These are phyloP conservation scores for Scylla paramamosain DNA, from an alignment of 1,140 invertebrate genomes.

Conservation along the genomic window DNA sequence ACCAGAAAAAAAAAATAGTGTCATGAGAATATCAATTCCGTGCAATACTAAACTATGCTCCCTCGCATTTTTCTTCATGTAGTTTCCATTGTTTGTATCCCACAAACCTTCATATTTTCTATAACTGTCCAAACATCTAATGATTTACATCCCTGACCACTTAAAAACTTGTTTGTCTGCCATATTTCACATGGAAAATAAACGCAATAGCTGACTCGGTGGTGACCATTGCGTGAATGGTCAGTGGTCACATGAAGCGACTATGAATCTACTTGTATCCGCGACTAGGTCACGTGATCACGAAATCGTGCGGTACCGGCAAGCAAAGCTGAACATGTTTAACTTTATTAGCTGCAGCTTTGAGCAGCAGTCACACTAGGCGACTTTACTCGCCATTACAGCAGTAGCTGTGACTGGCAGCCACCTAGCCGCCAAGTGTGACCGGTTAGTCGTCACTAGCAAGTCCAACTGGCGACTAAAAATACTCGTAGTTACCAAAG, in stretches of 20 bases:
- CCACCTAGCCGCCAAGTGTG: background rate
- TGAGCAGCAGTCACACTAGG: conserved; percentile 42
- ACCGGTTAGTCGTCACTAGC: conserved; percentile 38
- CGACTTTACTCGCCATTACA: conserved; percentile 34
- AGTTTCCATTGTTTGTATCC: too few relatives aligned
- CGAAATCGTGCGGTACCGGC: too few relatives aligned
- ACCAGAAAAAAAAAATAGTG: too few relatives aligned
- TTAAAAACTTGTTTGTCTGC: background rate
- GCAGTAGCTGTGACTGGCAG: background rate
- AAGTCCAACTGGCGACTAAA: conserved; percentile 35
- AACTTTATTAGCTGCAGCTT: too few relatives aligned
- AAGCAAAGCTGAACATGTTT: too few relatives aligned
- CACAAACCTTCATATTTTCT: background rate
- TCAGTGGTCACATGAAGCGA: background rate
- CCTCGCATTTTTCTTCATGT: too few relatives aligned
- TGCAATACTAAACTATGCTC: too few relatives aligned
- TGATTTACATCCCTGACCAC: conserved; percentile 7
- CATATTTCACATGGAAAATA: background rate
- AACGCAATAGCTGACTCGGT: background rate
- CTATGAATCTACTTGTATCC: too few relatives aligned
- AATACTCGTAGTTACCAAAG: conserved; percentile 44
- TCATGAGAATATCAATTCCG: too few relatives aligned
- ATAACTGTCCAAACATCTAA: background rate
- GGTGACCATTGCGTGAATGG: too few relatives aligned
- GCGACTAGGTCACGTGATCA: too few relatives aligned